A percentile compares a stretch with the other conserved stretches of the same genome.
phyloP scores from a whole-genome alignment of 2,113 vertebrate genomes.

The Heterotilapia buettikoferi region DNA sequence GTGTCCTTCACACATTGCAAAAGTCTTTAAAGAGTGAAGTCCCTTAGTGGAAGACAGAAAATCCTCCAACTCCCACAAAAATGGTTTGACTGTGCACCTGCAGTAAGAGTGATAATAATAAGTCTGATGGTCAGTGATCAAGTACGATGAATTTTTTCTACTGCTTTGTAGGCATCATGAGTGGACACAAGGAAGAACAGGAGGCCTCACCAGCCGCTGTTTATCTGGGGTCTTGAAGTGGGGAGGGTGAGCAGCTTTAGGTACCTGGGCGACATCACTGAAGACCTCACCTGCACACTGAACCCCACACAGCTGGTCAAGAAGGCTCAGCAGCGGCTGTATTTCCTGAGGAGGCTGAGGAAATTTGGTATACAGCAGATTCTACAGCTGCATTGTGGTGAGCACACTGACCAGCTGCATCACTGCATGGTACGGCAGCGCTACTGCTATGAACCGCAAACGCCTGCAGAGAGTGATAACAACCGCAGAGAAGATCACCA shows the following conservation, averaged over 20 bases:
- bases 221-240: neutral
- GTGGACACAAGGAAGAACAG: neutral
- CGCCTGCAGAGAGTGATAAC: neutral
- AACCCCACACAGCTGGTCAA: neutral
- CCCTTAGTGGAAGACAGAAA: neutral
- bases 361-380: neutral
- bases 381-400: neutral
- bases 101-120: neutral
- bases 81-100: neutral
- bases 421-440: neutral
- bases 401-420: neutral
- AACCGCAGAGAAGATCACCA: neutral
- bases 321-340: neutral
- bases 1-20: neutral
- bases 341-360: neutral
- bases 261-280: neutral
- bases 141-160: neutral
- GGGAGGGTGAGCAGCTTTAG: neutral
- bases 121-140: neutral
- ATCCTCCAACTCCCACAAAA: neutral
- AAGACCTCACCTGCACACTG: neutral
- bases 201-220: neutral
- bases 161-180: neutral
- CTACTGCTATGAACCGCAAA: accelerated
- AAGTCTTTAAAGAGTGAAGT: neutral